phyloP scores from a whole-genome alignment of 2,797 vertebrate species.

The Heteromormyrus szaboi region DNA sequence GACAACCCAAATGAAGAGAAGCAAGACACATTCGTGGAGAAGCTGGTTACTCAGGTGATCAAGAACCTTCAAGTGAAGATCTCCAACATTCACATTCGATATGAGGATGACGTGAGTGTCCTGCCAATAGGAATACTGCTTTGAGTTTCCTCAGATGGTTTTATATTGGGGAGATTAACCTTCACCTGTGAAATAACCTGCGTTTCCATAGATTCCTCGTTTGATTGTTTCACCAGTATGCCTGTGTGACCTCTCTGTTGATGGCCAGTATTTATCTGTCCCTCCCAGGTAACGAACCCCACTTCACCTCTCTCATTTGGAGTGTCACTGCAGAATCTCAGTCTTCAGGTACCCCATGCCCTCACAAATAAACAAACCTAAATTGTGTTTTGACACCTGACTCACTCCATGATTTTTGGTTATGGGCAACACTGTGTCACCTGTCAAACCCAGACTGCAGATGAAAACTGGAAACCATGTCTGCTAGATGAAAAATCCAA shows the following conservation, averaged over 20 bases:
- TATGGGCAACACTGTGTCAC: constrained; percentile 17
- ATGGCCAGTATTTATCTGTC: neutral
- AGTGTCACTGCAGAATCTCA: constrained; percentile 91
- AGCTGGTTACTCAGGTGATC: constrained; percentile 92
- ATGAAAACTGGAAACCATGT: constrained; percentile 87
- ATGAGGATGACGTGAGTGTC: constrained; percentile 93
- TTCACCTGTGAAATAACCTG: neutral
- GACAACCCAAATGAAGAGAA: constrained; percentile 76
- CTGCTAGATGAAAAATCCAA: constrained; percentile 85
- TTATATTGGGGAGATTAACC: neutral
- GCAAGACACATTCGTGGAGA: constrained; percentile 92
- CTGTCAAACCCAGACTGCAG: constrained; percentile 69
- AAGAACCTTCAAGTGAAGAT: constrained; percentile 98
- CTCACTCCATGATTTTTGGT: neutral
- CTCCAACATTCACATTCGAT: constrained; percentile 91
- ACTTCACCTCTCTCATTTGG: constrained; percentile 85
- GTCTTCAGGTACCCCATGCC: constrained; percentile 77
- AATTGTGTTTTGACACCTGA: neutral
- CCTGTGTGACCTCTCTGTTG: neutral
- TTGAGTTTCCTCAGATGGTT: neutral
- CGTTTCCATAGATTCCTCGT: neutral
- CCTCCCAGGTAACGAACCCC: constrained; percentile 79
- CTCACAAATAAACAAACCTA: neutral
- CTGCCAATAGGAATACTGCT: neutral
- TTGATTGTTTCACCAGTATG: neutral